phyloP scores from a whole-genome alignment of 1,140 invertebrate genomes.

The Acromyrmex charruanus region DNA sequence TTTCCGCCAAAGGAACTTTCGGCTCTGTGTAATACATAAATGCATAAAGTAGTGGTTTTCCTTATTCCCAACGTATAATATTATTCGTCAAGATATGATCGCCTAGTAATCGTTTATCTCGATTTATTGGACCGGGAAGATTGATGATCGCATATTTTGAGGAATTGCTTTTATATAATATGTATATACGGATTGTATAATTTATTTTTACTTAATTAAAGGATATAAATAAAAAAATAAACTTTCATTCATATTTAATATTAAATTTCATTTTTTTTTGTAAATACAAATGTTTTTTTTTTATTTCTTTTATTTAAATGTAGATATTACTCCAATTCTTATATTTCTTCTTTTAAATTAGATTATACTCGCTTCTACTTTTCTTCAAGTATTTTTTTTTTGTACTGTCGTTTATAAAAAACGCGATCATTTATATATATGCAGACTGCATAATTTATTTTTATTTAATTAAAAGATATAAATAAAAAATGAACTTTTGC shows the following conservation, averaged over 20 bases:
- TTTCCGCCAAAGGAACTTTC: slow-evolving; percentile 21
- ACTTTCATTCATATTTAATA: background rate
- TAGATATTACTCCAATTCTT: background rate
- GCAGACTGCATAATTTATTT: too few relatives aligned
- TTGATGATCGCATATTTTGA: slow-evolving; percentile 1
- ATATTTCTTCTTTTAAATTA: slow-evolving; percentile 3
- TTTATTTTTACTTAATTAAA: slow-evolving; percentile 13
- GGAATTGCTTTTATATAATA: background rate
- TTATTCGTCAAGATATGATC: slow-evolving; percentile 37
- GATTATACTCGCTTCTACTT: background rate
- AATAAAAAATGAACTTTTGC: background rate
- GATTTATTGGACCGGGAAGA: slow-evolving; percentile 28
- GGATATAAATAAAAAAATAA: slow-evolving; percentile 1
- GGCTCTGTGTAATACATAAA: slow-evolving; percentile 42
- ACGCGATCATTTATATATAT: too few relatives aligned
- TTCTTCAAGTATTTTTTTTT: background rate
- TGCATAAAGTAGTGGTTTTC: slow-evolving; percentile 33
- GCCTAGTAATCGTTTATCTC: slow-evolving; percentile 36
- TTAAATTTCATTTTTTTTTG: background rate
- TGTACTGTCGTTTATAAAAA: background rate
- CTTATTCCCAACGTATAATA: slow-evolving; percentile 40
- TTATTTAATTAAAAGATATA: too few relatives aligned
- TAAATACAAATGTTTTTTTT: background rate
- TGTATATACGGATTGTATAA: background rate
- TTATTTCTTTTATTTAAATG: background rate